Evolutionary conservation across 2,888 invertebrate species (phyloP), one percentile per base, ranked within the genome.

Genomic region (Sarcophaga rosellei): DNA sequence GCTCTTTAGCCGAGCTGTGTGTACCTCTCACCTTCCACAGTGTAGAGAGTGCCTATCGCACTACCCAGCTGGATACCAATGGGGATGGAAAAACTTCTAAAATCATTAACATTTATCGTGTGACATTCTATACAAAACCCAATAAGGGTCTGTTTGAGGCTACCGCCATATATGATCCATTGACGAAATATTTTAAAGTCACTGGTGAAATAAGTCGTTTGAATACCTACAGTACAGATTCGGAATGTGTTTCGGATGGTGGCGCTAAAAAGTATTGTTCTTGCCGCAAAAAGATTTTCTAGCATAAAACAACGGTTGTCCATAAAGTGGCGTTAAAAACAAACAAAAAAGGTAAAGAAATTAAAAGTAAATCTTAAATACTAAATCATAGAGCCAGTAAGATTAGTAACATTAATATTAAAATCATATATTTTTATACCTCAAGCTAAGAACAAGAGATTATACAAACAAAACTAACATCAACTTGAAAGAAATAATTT

Each of bases 61-160:
- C 92, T 0, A 89, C 89, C 5, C 88, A 85, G 4, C 12, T 83
- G 17, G 84, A 88, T 61, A 59, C 69, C 10, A 66, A 44, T 15
- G 84, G 75, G 21, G 70, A 85, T 10, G 88, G 88, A 6, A 65
- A 66, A 75, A 69, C 69, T 8, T 70, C 65, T 12, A 77, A 21
- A 45, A 74, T 72, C n/a, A 81, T 89, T 3, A 89, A 93, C 23
- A 94, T 95, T 90, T 95, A 96, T 89, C 94, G 97, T n/a, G 94
- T 96, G n/a, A 94, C 95, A 79, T 94, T 97, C 81, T 94, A 95
- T 81, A 95, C 96, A n/a, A 92, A 92, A 10, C 97, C 97, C 2
- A 96, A 96, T 6, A 94, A 94, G 85, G 95, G 95, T 1, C 93
- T 95, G 59, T 97, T 96, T 89, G 97, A 97, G 92, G 95, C 95